Evolutionary conservation across 1,140 invertebrate genomes (phyloP), one percentile per base, ranked within the genome.

Genomic region (Ceratitis capitata): DNA sequence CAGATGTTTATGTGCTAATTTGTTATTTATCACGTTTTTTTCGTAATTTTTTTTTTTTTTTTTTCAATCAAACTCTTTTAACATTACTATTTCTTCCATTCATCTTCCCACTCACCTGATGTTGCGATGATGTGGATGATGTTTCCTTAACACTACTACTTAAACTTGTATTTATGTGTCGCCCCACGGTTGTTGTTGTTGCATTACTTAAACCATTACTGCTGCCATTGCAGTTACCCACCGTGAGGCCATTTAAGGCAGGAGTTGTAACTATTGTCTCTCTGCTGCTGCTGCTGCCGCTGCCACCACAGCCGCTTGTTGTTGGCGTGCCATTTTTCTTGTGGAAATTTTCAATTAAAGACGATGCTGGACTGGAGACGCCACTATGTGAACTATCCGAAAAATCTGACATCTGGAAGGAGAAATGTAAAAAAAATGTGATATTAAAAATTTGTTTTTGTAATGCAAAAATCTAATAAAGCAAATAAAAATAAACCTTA

Each of bases 101-200:
- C 6, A n/a, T 45, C n/a, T 64, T 0, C 45, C 7, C 10, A 53
- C 87, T 89, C 82, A 91, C 91, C 91, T 92, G 51, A 56, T 56
- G 91, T 87, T 92, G 91, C 86, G 91, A n/a, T n/a, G n/a, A n/a
- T n/a, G 90, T 91, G 88, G 90, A 91, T 87, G 91, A 91, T 86
- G 91, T 91, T 92, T 92, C 91, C 90, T 92, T 92, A 90, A 92
- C 87, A 86, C 91, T 92, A 92, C 91, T 92, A 87, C 89, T 88
- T 45, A 88, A 91, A 84, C 90, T 92, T 53, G 91, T 89, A 78
- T 92, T 92, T 32, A 92, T 90, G 53, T 91, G 90, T 64, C 90
- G 86, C 82, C 89, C 89, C 26, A 87, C 83, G 19, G 84, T 35
- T 32, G 61, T 61, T 84, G 69, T 47, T 56, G 74, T 64, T 69